Conservation (phyloP, 1,140 invertebrate species). For the Cataglyphis hispanica region DNA sequence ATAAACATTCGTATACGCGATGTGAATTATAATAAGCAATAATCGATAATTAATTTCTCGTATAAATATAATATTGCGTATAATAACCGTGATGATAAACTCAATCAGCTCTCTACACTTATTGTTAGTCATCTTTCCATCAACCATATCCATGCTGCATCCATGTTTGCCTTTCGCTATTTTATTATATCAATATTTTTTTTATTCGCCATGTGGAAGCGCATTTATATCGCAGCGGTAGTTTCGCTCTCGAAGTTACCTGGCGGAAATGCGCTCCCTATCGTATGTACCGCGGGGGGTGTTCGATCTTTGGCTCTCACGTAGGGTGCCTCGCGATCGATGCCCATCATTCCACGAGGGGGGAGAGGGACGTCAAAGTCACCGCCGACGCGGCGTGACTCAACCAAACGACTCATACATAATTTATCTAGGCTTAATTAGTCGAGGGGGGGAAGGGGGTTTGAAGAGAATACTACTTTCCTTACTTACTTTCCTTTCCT, state of each 20-base stretch:
- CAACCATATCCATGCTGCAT: too few relatives aligned
- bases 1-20: slow-evolving; percentile 12
- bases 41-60: slow-evolving; percentile 39
- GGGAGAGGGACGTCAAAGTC: slow-evolving; percentile 42
- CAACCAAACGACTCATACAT: slow-evolving; percentile 65
- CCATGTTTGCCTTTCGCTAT: slow-evolving; percentile 7
- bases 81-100: slow-evolving; percentile 17
- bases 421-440: slow-evolving; percentile 68
- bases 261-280: slow-evolving; percentile 30
- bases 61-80: background rate
- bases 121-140: background rate
- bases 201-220: slow-evolving; percentile 7
- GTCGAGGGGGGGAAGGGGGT: background rate
- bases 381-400: slow-evolving; percentile 42
- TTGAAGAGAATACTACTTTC: background rate
- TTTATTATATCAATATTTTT: slow-evolving; percentile 33
- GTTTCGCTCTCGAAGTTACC: slow-evolving; percentile 37
- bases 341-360: background rate
- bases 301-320: slow-evolving; percentile 20
- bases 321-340: slow-evolving; percentile 24
- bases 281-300: slow-evolving; percentile 24
- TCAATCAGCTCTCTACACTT: too few relatives aligned
- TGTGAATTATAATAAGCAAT: slow-evolving; percentile 16
- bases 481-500: too few relatives aligned
- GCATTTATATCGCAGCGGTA: slow-evolving; percentile 56